A percentile compares a stretch with the other conserved stretches of the same genome.
phyloP scores from a whole-genome alignment of 2,888 invertebrate genomes.

The Aphrophora alni region DNA sequence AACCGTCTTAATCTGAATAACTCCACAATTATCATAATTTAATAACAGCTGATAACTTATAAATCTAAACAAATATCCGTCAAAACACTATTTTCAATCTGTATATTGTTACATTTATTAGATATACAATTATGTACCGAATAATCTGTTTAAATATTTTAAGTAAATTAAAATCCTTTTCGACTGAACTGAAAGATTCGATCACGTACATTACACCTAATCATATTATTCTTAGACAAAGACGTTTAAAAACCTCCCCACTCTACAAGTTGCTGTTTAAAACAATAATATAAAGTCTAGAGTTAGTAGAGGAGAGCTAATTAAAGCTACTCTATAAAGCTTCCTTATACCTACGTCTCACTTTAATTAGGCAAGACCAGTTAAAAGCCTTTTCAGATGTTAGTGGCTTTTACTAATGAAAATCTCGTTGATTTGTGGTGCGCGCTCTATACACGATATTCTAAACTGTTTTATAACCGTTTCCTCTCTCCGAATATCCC shows the following conservation, averaged over 20 bases:
- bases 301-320: not conserved
- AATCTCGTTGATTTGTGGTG: slow-evolving; percentile 2
- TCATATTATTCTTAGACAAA: too few relatives aligned
- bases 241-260: not conserved
- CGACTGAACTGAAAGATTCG: too few relatives aligned
- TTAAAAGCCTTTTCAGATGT: slow-evolving; percentile 2
- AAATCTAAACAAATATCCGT: too few relatives aligned
- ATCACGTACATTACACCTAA: too few relatives aligned
- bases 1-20: too few relatives aligned
- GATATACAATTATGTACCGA: too few relatives aligned
- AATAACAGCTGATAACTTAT: too few relatives aligned
- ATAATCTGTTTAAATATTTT: too few relatives aligned
- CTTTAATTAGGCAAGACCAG: not conserved
- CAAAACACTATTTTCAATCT: too few relatives aligned
- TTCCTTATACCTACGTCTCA: not conserved
- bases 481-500: not conserved
- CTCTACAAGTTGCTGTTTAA: not conserved
- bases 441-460: not conserved
- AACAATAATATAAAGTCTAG: not conserved
- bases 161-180: too few relatives aligned
- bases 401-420: slow-evolving; percentile 4
- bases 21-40: too few relatives aligned
- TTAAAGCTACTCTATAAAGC: not conserved
- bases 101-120: too few relatives aligned
- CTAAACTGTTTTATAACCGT: slow-evolving; percentile 2